Conservation (phyloP, 2,888 invertebrate genomes). For the Nebria salina region DNA sequence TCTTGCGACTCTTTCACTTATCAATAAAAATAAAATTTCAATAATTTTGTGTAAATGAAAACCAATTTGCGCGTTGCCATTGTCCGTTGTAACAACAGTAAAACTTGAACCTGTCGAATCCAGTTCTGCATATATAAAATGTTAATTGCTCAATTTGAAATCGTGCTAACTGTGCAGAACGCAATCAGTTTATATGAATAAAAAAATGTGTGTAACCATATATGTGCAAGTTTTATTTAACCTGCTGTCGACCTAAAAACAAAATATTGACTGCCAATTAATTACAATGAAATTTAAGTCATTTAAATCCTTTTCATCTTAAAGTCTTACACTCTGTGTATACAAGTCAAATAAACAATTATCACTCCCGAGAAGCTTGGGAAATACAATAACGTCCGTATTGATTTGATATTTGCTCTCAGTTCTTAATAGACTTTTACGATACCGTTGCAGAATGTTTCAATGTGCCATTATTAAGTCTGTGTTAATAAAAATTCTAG, state of each 20-base stretch:
- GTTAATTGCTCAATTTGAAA: not conserved
- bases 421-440: too few relatives aligned
- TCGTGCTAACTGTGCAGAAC: not conserved
- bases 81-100: slow-evolving; percentile 1
- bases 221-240: not conserved
- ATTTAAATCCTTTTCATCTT: not conserved
- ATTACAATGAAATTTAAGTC: not conserved
- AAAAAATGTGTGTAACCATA: not conserved
- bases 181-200: not conserved
- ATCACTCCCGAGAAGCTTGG: too few relatives aligned
- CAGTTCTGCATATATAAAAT: slow-evolving; percentile 1
- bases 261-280: not conserved
- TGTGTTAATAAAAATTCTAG: not conserved
- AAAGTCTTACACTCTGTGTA: too few relatives aligned
- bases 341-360: too few relatives aligned
- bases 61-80: not conserved
- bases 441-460: too few relatives aligned
- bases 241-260: not conserved
- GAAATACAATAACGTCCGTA: too few relatives aligned
- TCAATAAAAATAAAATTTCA: not conserved
- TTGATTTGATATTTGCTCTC: too few relatives aligned
- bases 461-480: not conserved
- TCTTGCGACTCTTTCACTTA: too few relatives aligned
- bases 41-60: not conserved
- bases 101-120: slow-evolving; percentile 1